Conservation (phyloP, 2,797 vertebrate species). For the Pseudotriccus pelzelni region DNA sequence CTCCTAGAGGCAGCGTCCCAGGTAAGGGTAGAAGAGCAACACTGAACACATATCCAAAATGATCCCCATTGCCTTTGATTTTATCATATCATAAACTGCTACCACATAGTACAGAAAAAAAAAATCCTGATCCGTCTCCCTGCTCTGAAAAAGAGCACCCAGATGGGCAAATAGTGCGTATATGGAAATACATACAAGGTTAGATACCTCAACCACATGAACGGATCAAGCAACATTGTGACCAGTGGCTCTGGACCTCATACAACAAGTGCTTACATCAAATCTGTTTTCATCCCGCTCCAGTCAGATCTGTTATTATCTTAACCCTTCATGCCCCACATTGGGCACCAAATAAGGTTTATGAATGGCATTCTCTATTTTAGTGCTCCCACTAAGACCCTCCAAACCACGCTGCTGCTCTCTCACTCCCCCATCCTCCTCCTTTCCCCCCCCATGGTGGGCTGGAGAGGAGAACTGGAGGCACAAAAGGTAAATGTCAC, state of each 20-base stretch:
- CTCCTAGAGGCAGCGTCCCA: neutral
- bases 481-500: neutral
- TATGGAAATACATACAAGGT: neutral
- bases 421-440: neutral
- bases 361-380: neutral
- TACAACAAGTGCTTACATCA: neutral
- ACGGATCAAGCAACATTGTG: neutral
- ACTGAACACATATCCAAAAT: neutral
- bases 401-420: neutral
- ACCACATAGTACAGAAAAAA: neutral
- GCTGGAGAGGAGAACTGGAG: neutral
- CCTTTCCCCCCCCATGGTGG: neutral
- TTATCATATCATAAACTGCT: neutral
- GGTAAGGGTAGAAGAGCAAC: neutral
- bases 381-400: neutral
- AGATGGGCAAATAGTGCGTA: neutral
- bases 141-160: neutral
- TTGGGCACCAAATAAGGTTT: neutral
- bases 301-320: neutral
- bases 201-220: too few relatives aligned
- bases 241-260: neutral
- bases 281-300: neutral
- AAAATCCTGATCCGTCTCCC: neutral
- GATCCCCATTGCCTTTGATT: neutral
- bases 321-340: neutral